Percentiles rank a stretch among this genome's conserved stretches.
phyloP scores from a whole-genome alignment of 2,888 invertebrate genomes.

The Augochlorella aurata region DNA sequence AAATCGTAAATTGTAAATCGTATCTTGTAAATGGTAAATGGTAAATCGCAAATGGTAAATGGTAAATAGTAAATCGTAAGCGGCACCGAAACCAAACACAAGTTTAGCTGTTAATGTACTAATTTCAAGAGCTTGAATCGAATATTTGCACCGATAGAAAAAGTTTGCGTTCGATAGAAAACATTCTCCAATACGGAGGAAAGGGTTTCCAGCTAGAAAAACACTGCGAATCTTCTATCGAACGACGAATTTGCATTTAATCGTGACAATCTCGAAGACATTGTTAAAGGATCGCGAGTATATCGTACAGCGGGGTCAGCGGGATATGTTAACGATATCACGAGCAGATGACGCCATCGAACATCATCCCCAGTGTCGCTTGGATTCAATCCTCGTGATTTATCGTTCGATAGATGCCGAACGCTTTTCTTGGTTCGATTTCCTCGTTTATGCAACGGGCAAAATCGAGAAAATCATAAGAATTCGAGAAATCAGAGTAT shows the following conservation, averaged over 20 bases:
- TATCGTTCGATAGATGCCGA: background rate
- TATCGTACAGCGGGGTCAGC: background rate
- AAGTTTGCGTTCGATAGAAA: slow-evolving; percentile 16
- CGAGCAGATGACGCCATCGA: background rate
- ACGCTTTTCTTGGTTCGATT: background rate
- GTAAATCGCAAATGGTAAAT: background rate
- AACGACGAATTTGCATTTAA: slow-evolving; percentile 8
- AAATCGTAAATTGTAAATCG: too few relatives aligned
- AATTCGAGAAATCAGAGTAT: background rate
- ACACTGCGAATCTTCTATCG: slow-evolving; percentile 17
- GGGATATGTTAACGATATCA: background rate
- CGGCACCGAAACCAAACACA: background rate
- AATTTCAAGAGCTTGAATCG: background rate
- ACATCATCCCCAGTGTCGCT: background rate
- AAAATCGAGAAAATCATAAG: background rate
- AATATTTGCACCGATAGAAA: background rate
- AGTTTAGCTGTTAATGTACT: background rate
- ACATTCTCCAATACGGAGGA: background rate
- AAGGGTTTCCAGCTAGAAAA: slow-evolving; percentile 10
- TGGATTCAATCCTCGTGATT: background rate
- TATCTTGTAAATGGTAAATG: too few relatives aligned
- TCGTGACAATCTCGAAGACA: slow-evolving; percentile 1
- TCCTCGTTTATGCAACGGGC: background rate
- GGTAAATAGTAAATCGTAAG: background rate
- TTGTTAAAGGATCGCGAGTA: background rate